A percentile compares a stretch with the other conserved stretches of the same genome.
These are phyloP conservation scores for Dorcus hopei DNA, from an alignment of 2,888 invertebrate species.

Conservation along the genomic window DNA sequence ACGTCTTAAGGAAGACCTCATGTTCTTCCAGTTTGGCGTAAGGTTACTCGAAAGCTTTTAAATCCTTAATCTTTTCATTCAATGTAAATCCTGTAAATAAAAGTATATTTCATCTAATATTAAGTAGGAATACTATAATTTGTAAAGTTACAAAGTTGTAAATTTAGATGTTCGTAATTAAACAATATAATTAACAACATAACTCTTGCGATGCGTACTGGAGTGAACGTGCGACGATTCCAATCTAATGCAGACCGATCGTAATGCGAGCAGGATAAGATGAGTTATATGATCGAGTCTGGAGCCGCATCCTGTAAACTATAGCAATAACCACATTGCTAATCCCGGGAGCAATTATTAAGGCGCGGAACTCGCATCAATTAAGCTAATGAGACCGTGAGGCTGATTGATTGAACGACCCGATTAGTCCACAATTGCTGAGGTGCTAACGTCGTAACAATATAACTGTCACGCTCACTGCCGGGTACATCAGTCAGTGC, in stretches of 20 bases:
- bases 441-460: conserved; percentile 29
- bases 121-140: too few relatives aligned
- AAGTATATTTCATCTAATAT: too few relatives aligned
- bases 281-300: conserved; percentile 30
- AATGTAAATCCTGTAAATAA: too few relatives aligned
- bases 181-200: background rate
- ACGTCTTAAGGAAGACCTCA: too few relatives aligned
- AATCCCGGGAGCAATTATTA: conserved; percentile 46
- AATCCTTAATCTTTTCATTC: too few relatives aligned
- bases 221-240: conserved; percentile 15
- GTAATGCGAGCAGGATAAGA: conserved; percentile 22
- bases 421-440: conserved; percentile 31
- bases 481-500: conserved; percentile 20
- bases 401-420: conserved; percentile 40
- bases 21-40: too few relatives aligned
- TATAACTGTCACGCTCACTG: conserved; percentile 23
- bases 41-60: too few relatives aligned
- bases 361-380: conserved; percentile 43
- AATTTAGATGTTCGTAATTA: background rate
- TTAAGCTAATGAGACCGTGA: conserved; percentile 42
- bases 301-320: conserved; percentile 33
- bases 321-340: conserved; percentile 40
- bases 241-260: conserved; percentile 19
- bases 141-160: too few relatives aligned
- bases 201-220: background rate